phyloP scores from a whole-genome alignment of 2,888 invertebrate species.

The Drosophila eohydei region DNA sequence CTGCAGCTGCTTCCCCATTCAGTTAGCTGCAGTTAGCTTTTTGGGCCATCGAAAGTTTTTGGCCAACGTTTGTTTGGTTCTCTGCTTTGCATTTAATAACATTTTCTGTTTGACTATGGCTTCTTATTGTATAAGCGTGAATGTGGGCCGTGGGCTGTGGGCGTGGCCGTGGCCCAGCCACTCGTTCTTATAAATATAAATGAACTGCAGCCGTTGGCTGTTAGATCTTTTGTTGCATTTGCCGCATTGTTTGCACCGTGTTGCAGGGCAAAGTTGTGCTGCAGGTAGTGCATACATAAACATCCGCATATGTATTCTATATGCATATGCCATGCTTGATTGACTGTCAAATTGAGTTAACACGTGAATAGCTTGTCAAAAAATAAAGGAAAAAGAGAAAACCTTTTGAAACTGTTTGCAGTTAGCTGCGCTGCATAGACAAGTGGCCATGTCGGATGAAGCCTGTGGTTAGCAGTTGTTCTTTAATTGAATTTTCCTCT shows the following conservation, averaged over 20 bases:
- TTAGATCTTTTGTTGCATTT: constrained; percentile 54
- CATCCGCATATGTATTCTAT: constrained; percentile 16
- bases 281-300: constrained; percentile 34
- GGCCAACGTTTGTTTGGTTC: constrained; percentile 52
- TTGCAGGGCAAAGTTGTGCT: constrained; percentile 14
- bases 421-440: constrained; percentile 31
- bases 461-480: constrained; percentile 15
- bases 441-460: constrained; percentile 7
- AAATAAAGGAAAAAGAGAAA: constrained; percentile 12
- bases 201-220: constrained; percentile 53
- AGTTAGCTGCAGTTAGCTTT: constrained; percentile 31
- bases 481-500: constrained; percentile 60
- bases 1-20: neutral
- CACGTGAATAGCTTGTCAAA: constrained; percentile 36
- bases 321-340: constrained; percentile 58
- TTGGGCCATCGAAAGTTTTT: constrained; percentile 62
- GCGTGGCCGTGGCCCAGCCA: constrained; percentile 16
- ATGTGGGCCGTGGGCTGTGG: neutral
- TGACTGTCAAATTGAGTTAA: constrained; percentile 71
- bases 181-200: constrained; percentile 69
- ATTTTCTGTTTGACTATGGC: constrained; percentile 66
- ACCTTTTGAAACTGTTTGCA: constrained; percentile 34
- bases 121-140: constrained; percentile 46
- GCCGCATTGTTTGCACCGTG: constrained; percentile 72
- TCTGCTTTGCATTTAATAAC: constrained; percentile 77